Percentiles rank a stretch among this genome's conserved stretches.
These are phyloP conservation scores for Microplitis demolitor DNA, from an alignment of 1,140 invertebrate species.

Conservation along the genomic window DNA sequence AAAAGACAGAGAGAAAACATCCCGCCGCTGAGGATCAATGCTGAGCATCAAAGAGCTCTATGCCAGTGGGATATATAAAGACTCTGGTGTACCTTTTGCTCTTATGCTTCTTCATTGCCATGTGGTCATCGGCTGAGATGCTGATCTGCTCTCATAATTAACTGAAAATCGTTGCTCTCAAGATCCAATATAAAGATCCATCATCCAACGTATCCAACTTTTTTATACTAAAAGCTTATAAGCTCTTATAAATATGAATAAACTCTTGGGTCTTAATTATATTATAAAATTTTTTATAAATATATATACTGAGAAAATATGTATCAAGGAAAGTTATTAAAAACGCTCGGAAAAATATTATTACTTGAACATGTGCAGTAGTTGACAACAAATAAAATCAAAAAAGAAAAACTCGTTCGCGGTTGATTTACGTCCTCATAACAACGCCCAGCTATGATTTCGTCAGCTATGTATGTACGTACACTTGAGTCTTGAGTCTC, in stretches of 20 bases:
- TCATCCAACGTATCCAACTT: not conserved
- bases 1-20: too few relatives aligned
- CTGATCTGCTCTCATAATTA: constrained; percentile 57
- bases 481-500: too few relatives aligned
- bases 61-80: too few relatives aligned
- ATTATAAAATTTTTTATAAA: too few relatives aligned
- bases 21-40: too few relatives aligned
- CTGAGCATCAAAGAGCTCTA: too few relatives aligned
- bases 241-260: too few relatives aligned
- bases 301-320: too few relatives aligned
- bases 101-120: constrained; percentile 40
- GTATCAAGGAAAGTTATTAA: too few relatives aligned
- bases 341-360: too few relatives aligned
- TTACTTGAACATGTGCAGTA: not conserved
- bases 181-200: not conserved
- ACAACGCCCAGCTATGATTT: constrained; percentile 38
- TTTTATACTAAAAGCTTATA: not conserved
- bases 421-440: constrained; percentile 54
- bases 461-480: constrained; percentile 2
- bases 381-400: constrained; percentile 1
- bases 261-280: too few relatives aligned
- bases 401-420: constrained; percentile 45
- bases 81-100: too few relatives aligned
- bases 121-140: constrained; percentile 50
- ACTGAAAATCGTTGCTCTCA: constrained; percentile 37